Evolutionary conservation across 2,888 invertebrate genomes (phyloP).

Genomic region (Stenolophus ochropezus): DNA sequence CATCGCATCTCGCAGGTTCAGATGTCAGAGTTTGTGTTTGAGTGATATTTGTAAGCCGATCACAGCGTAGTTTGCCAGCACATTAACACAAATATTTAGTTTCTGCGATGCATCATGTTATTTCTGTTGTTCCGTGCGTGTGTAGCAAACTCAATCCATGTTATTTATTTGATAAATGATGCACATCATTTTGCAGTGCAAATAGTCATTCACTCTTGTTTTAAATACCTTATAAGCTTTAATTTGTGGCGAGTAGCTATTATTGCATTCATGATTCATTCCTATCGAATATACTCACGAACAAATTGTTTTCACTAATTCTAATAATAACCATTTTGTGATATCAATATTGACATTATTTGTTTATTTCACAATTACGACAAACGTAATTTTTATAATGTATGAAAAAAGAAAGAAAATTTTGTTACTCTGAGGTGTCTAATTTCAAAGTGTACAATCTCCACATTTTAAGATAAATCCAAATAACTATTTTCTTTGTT

Average conservation of each 20-base stretch:
- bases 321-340: too few species aligned
- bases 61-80: conserved; percentile 1
- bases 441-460: too few species aligned
- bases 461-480: too few species aligned
- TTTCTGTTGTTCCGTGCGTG: not conserved
- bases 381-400: too few species aligned
- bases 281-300: not conserved
- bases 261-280: not conserved
- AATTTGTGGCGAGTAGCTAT: not conserved
- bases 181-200: not conserved
- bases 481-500: too few species aligned
- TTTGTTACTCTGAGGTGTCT: too few species aligned
- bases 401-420: too few species aligned
- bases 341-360: too few species aligned
- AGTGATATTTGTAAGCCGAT: conserved; percentile 19
- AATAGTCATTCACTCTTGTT: not conserved
- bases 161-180: not conserved
- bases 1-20: not conserved
- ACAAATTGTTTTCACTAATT: too few species aligned
- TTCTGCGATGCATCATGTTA: not conserved
- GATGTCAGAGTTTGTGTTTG: not conserved
- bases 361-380: too few species aligned
- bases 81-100: conserved; percentile 8
- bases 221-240: not conserved
- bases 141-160: not conserved